Evolutionary conservation across 1,140 invertebrate genomes (phyloP), one percentile per base, ranked within the genome.

Genomic region (Melanaphis sacchari): DNA sequence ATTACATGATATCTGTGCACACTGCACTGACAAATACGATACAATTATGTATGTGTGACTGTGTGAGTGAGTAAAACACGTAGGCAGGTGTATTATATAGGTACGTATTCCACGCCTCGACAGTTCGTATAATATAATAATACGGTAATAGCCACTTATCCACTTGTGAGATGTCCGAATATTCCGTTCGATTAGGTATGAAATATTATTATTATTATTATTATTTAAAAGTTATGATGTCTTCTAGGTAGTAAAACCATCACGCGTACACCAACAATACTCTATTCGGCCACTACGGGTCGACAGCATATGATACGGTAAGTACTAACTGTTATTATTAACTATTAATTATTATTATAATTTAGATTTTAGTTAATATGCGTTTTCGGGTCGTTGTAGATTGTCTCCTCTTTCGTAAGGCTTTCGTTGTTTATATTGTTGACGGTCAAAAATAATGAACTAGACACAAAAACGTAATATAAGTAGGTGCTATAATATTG

Each of bases 291-390:
- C 59, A 76, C n/a, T n/a, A 15, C 15, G 31, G n/a, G n/a, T 76
- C 54, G 9, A 59, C 54, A 59, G 21, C 54, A 31, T 4, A 59
- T 15, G 31, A 59, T 59, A 59, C 54, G 31, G 31, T 31, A 31
- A 22, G 15, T 76, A n/a, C n/a, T n/a, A 6, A n/a, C 59, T 66
- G 31, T n/a, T n/a, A 36, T 15, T 15, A 66, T 66, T n/a, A 76
- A 76, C n/a, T 76, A 76, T 76, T n/a, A 66, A 66, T 76, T 36
- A 76, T 76, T n/a, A 76, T n/a, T 76, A 76, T 21, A 76, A 76
- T 21, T n/a, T 4, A n/a, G 4, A 1, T 76, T n/a, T 2, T 8
- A 43, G 41, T 49, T 8, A 43, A 9, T 49, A 49, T n/a, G 36
- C 59, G 59, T 76, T 76, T 76, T n/a, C 59, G 59, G 15, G 31